phyloP scores from a whole-genome alignment of 1,140 invertebrate genomes.

The Drosophila ficusphila region DNA sequence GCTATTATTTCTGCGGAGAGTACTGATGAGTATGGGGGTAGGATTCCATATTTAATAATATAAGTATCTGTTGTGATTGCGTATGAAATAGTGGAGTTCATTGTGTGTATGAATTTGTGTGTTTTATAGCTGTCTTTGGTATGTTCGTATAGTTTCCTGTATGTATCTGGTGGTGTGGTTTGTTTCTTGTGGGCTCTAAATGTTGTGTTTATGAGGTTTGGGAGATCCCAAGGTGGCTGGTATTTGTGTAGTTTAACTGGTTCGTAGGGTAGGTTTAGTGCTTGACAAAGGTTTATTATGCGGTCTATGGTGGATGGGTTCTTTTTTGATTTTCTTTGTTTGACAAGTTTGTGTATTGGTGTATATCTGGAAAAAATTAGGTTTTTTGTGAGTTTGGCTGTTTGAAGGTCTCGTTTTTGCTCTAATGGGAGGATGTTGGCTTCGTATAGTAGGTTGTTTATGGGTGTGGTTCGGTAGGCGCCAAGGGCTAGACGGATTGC shows the following conservation, averaged over 20 bases:
- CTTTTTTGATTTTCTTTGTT: neutral
- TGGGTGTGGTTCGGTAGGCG: neutral
- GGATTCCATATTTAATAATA: constrained; percentile 9
- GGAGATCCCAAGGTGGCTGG: constrained; percentile 4
- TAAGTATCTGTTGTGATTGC: neutral
- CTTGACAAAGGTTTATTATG: neutral
- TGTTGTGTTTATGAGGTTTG: neutral
- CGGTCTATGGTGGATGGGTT: neutral
- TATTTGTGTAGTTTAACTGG: constrained; percentile 5
- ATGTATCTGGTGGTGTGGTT: neutral
- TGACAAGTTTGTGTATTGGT: neutral
- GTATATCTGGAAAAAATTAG: neutral
- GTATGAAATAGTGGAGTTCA: neutral
- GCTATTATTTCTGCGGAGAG: neutral
- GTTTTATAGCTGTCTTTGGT: too few species aligned
- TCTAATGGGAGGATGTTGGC: neutral
- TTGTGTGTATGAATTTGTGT: neutral
- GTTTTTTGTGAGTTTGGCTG: neutral
- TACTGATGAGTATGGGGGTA: constrained; percentile 11
- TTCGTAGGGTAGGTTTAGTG: constrained; percentile 1
- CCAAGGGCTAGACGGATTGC: neutral
- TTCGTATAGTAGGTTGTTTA: neutral
- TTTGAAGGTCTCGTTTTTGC: neutral
- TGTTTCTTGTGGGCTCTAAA: neutral
- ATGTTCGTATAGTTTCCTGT: too few species aligned